Base-by-base conservation (phyloP, 2,113 vertebrate species). In the Ptyas mucosa region DNA sequence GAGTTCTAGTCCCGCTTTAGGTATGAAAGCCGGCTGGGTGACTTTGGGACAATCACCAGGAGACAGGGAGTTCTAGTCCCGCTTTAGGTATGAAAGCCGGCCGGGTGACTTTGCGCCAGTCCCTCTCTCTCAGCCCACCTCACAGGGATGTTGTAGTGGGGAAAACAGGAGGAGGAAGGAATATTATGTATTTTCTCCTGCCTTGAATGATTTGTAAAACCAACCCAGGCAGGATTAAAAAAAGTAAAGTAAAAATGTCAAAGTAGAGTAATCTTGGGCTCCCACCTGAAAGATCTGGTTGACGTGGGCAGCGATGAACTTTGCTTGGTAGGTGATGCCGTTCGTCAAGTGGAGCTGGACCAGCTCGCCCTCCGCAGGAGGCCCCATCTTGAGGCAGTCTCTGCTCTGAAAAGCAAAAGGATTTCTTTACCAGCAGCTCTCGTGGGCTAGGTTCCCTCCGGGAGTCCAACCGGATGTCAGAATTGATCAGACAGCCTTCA, bases 221-320 rank as follows among this genome's bases (percentile, higher is more conserved):
- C 61, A 64, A 64, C 26, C 0, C 5, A 14, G 61, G 61, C 26
- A 64, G 26, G 26, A 64, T 64, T 64, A 5, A 14, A n/a, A n/a
- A 14, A n/a, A 14, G 26, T 29, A 12, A n/a, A n/a, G 29, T 69
- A n/a, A 69, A 64, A 12, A 61, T 3, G 10, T 9, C 12, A 29
- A 29, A 29, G 58, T 10, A 11, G 29, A 64, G 85, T 14, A 12
- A 26, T 39, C 43, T 39, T 24, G 29, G 52, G 20, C 46, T 12
- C 58, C 92, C 87, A 99, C 99, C 99, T 99, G 99, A 95, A 98
- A 99, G 91, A 98, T 96, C 49, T 98, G 98, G 51, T 98, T 98
- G 93, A 97, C 96, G 90, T 98, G 98, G 23, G 98, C 96, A 90
- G 97, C 98, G 69, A 99, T 97, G 43, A 98, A 99, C 94, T 97